These are phyloP conservation scores for Atrina japonica DNA, from an alignment of 2,888 invertebrate genomes.

Conservation along the genomic window DNA sequence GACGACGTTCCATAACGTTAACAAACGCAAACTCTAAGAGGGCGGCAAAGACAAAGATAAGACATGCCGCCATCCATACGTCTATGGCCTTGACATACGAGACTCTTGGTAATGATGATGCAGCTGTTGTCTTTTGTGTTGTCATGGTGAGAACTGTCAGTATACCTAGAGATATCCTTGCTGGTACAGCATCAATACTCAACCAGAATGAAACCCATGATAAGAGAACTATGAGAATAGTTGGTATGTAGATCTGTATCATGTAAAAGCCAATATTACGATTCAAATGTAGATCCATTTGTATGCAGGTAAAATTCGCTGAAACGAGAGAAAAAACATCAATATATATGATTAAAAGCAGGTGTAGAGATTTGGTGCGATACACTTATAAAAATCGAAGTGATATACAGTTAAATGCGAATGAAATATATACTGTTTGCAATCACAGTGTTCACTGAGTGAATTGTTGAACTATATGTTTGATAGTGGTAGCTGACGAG, in stretches of 20 bases:
- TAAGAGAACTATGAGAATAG: slow-evolving; percentile 66
- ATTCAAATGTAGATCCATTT: slow-evolving; percentile 58
- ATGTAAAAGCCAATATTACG: slow-evolving; percentile 72
- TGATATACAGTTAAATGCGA: no score
- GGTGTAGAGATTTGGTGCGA: no score
- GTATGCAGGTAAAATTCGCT: slow-evolving; percentile 67
- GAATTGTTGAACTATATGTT: no score
- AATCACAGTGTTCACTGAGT: no score
- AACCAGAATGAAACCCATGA: slow-evolving; percentile 74
- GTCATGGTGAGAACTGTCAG: slow-evolving; percentile 68
- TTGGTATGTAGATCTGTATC: slow-evolving; percentile 73
- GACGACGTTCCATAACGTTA: slow-evolving; percentile 59
- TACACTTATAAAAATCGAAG: no score
- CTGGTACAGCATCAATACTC: slow-evolving; percentile 69
- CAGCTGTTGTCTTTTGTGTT: slow-evolving; percentile 61
- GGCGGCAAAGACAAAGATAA: slow-evolving; percentile 66
- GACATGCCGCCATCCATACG: slow-evolving; percentile 70
- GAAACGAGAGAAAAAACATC: no score
- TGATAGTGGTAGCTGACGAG: no score
- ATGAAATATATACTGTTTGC: no score
- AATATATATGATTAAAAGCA: not conserved
- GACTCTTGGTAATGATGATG: slow-evolving; percentile 60
- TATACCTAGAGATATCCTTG: slow-evolving; percentile 65
- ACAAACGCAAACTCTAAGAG: slow-evolving; percentile 69
- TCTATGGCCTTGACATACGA: slow-evolving; percentile 73